A percentile compares a stretch with the other conserved stretches of the same genome.
These are phyloP conservation scores for Hydropsyche tenuis DNA, from an alignment of 1,140 invertebrate genomes.

Conservation along the genomic window DNA sequence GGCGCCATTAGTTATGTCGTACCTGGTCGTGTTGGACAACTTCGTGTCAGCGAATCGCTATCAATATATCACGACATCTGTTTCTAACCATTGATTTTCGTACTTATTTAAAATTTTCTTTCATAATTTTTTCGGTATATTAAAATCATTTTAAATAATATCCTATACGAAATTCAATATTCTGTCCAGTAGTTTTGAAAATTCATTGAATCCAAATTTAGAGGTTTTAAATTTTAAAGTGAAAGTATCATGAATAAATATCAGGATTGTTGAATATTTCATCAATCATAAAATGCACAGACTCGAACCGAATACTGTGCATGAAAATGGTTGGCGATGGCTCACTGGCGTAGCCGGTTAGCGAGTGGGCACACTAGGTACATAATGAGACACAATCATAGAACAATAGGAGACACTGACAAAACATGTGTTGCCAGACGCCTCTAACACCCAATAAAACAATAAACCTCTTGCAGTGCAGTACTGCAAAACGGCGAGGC, in stretches of 20 bases:
- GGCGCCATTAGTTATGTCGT: neutral
- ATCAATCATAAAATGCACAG: neutral
- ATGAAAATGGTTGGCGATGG: conserved; percentile 19
- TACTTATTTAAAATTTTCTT: too few species aligned
- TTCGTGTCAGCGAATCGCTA: conserved; percentile 34
- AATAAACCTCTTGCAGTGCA: conserved; percentile 25
- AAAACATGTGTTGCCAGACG: conserved; percentile 46
- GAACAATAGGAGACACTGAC: conserved; percentile 42
- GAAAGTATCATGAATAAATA: too few species aligned
- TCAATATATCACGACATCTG: conserved; percentile 18
- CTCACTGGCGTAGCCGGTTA: neutral
- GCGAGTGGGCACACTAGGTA: conserved; percentile 6
- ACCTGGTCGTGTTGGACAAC: conserved; percentile 23
- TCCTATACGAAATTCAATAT: too few species aligned
- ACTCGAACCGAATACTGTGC: neutral
- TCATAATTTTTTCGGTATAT: too few species aligned
- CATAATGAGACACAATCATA: conserved; percentile 38
- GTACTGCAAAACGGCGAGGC: too few species aligned
- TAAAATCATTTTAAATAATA: too few species aligned
- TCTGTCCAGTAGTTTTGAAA: too few species aligned
- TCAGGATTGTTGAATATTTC: too few species aligned
- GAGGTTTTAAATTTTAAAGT: too few species aligned
- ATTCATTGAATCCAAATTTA: too few species aligned
- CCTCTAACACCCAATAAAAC: conserved; percentile 45
- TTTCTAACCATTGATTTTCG: conserved; percentile 14